Evolutionary conservation across 2,797 vertebrate genomes (phyloP).

Genomic region (Gorsachius magnificus): DNA sequence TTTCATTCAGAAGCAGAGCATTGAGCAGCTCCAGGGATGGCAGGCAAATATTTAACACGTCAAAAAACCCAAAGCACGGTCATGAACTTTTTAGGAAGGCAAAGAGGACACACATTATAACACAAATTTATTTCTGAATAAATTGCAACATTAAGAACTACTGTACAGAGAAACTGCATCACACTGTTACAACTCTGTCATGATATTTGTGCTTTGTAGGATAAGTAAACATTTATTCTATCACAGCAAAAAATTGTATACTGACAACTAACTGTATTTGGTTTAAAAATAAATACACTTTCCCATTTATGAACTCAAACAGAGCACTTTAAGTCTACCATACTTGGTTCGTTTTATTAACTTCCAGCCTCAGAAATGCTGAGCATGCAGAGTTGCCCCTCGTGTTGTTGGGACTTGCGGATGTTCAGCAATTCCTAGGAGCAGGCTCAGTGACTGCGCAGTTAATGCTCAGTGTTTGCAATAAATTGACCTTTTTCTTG

Average conservation of each 20-base stretch:
- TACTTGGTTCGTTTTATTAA: not conserved
- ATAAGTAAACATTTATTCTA: conserved; percentile 83
- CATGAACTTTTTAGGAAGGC: not conserved
- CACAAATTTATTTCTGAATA: conserved; percentile 89
- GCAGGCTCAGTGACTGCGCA: not conserved
- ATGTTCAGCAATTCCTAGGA: not conserved
- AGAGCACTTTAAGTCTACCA: conserved; percentile 39
- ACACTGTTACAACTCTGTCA: conserved; percentile 77
- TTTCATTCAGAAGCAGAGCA: not conserved
- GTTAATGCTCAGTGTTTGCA: not conserved
- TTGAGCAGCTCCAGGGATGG: not conserved
- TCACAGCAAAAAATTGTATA: conserved; percentile 74
- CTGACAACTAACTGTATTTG: conserved; percentile 53
- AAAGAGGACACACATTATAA: conserved; percentile 58
- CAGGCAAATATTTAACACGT: not conserved
- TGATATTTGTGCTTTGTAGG: conserved; percentile 82
- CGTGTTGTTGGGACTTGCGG: accelerated
- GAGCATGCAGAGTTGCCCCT: not conserved
- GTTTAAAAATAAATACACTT: conserved; percentile 71
- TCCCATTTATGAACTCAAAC: conserved; percentile 25
- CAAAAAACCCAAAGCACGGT: not conserved
- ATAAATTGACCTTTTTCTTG: not conserved
- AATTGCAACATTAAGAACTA: conserved; percentile 85
- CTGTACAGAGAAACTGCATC: conserved; percentile 78
- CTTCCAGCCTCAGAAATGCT: conserved; percentile 3